Conservation (phyloP, 2,888 invertebrate species). For the Pasiphila rectangulata region DNA sequence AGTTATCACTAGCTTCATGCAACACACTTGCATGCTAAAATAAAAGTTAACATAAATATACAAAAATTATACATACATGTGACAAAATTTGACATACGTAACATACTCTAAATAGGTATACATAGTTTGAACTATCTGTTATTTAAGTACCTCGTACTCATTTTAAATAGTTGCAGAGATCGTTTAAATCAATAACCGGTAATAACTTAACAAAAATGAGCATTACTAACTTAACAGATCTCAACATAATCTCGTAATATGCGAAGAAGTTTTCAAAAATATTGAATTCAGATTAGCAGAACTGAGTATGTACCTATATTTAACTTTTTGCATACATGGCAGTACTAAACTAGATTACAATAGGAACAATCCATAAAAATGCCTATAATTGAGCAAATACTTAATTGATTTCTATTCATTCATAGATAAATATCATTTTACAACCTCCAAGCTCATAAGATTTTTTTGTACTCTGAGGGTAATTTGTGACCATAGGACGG, state of each 20-base stretch:
- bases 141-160: slow-evolving; percentile 15
- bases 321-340: slow-evolving; percentile 2
- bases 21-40: slow-evolving; percentile 9
- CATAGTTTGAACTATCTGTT: slow-evolving; percentile 5
- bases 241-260: slow-evolving; percentile 16
- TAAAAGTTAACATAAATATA: slow-evolving; percentile 7
- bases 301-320: background rate
- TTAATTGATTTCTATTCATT: background rate
- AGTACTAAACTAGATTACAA: slow-evolving; percentile 4
- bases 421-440: slow-evolving; percentile 12
- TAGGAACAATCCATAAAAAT: slow-evolving; percentile 14
- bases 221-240: slow-evolving; percentile 13
- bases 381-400: slow-evolving; percentile 20
- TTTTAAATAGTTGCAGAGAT: slow-evolving; percentile 9
- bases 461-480: background rate
- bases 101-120: slow-evolving; percentile 6
- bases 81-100: slow-evolving; percentile 5
- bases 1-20: slow-evolving; percentile 14
- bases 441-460: slow-evolving; percentile 15
- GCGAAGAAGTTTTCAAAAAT: background rate
- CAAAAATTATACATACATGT: slow-evolving; percentile 2
- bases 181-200: slow-evolving; percentile 6
- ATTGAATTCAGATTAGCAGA: background rate
- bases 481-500: background rate
- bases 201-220: slow-evolving; percentile 11